Base-by-base conservation (phyloP, 1,140 invertebrate genomes). In the Leptoteleia sp. region DNA sequence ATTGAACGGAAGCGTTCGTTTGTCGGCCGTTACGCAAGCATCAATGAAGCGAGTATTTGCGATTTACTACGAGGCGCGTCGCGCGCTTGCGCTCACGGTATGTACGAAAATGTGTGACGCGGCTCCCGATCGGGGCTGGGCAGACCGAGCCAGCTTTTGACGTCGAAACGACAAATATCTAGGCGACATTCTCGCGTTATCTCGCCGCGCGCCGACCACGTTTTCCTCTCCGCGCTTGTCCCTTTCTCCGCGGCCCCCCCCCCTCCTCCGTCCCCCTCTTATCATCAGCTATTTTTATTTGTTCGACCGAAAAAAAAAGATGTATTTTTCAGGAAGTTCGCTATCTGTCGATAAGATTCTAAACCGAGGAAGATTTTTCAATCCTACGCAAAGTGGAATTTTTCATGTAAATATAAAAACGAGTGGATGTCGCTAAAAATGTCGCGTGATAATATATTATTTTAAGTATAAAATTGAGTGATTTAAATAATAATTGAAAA, bases 31-130 rank as follows among this genome's bases (percentile, higher is more conserved):
- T 70, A 68, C 43, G 65, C 45, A 71, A 71, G 73, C 57, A 64
- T 59, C 59, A 64, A 64, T 52, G 65, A 65, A 48, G 40, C 15
- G 31, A 37, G 13, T 33, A 25, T 70, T 55, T 31, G 27, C 43
- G 54, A 45, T 48, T 76, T 62, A 68, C 48, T 76, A 67, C 45
- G 43, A 70, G 54, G 3, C 35, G 5, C n/a, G 17, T 25, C 11
- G 22, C 22, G 22, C n/a, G n/a, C n/a, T n/a, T 22, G 5, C 19
- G 19, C 19, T 22, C 19, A 5, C 5, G 8, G 27, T 54, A 47
- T 48, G 45, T 15, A 61, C 67, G 35, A 61, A 71, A 71, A 71
- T 50, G 54, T 55, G 48, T 72, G 57, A 64, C 68, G 68, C 19
- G 22, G 5, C 45, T 40, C 38, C 47, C 16, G 54, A 72, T 72